Evolutionary conservation across 2,797 vertebrate species (phyloP).

Genomic region (Smutsia temminckii): DNA sequence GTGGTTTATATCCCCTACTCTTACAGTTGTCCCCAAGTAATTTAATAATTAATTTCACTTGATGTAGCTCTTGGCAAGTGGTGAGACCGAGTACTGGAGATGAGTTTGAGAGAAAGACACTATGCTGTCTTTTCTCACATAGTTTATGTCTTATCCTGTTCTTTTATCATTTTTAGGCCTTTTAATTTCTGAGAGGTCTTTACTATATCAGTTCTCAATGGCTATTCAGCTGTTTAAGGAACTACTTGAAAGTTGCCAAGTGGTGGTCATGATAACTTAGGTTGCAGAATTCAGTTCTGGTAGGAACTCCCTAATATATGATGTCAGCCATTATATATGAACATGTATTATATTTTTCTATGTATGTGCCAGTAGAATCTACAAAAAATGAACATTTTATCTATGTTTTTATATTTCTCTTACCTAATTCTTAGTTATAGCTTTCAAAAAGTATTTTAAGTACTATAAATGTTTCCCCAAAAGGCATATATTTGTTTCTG

Average conservation of each 20-base stretch:
- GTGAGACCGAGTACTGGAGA: not conserved
- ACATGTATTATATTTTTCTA: not conserved
- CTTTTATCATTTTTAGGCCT: not conserved
- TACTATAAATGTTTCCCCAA: not conserved
- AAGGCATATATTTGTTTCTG: conserved; percentile 19
- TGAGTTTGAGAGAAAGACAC: conserved; percentile 4
- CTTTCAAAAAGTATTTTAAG: conserved; percentile 45
- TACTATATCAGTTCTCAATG: not conserved
- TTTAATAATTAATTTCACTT: conserved; percentile 34
- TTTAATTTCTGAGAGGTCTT: not conserved
- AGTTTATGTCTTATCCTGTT: not conserved
- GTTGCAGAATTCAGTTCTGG: conserved; percentile 18
- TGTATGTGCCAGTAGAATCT: conserved; percentile 31
- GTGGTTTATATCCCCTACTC: not conserved
- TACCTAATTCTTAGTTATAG: conserved; percentile 20
- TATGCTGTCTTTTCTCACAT: not conserved
- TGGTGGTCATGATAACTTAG: conserved; percentile 23
- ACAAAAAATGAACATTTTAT: conserved; percentile 26
- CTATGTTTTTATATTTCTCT: conserved; percentile 19
- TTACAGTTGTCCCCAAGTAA: not conserved
- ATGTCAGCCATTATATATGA: conserved; percentile 30
- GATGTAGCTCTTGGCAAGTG: not conserved
- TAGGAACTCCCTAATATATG: not conserved
- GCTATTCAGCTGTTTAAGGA: not conserved
- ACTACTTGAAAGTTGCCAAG: conserved; percentile 9